Evolutionary conservation across 2,888 invertebrate genomes (phyloP).

Genomic region (Agriopis marginaria): DNA sequence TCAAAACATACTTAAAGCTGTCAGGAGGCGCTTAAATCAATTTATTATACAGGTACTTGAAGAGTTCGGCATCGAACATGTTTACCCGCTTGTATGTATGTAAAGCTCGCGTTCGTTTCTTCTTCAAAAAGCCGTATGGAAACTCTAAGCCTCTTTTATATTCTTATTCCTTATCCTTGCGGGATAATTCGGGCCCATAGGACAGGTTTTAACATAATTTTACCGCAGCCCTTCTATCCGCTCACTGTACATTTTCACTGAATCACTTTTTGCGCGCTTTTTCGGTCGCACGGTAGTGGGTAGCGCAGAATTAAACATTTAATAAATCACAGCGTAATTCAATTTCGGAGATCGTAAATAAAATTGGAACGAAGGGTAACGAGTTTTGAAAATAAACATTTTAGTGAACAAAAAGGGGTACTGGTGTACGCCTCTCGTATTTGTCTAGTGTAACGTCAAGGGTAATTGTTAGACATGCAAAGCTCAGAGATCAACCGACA

Average conservation of each 20-base stretch:
- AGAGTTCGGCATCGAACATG: slow-evolving; percentile 74
- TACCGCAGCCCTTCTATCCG: slow-evolving; percentile 73
- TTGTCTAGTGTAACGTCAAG: slow-evolving; percentile 73
- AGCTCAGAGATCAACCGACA: slow-evolving; percentile 72
- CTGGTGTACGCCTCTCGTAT: slow-evolving; percentile 71
- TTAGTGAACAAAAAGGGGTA: slow-evolving; percentile 74
- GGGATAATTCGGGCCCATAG: slow-evolving; percentile 83
- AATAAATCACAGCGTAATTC: slow-evolving; percentile 77
- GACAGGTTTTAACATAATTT: slow-evolving; percentile 85
- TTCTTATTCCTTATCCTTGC: slow-evolving; percentile 83
- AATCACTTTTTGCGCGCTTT: slow-evolving; percentile 67
- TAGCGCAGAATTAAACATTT: slow-evolving; percentile 73
- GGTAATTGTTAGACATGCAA: slow-evolving; percentile 82
- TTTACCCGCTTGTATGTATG: slow-evolving; percentile 77
- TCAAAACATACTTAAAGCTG: slow-evolving; percentile 83
- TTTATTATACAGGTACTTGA: slow-evolving; percentile 82
- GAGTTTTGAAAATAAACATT: slow-evolving; percentile 81
- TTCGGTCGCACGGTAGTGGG: slow-evolving; percentile 64
- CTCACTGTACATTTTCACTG: slow-evolving; percentile 55
- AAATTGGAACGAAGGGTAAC: slow-evolving; percentile 75
- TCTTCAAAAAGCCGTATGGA: slow-evolving; percentile 78
- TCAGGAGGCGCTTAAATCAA: slow-evolving; percentile 84
- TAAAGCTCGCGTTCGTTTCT: slow-evolving; percentile 79
- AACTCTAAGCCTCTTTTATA: slow-evolving; percentile 84
- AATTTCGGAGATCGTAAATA: slow-evolving; percentile 76